A percentile compares a stretch with the other conserved stretches of the same genome.
These are phyloP conservation scores for Drosophila virilis DNA, from an alignment of 1,140 invertebrate species.

Conservation along the genomic window DNA sequence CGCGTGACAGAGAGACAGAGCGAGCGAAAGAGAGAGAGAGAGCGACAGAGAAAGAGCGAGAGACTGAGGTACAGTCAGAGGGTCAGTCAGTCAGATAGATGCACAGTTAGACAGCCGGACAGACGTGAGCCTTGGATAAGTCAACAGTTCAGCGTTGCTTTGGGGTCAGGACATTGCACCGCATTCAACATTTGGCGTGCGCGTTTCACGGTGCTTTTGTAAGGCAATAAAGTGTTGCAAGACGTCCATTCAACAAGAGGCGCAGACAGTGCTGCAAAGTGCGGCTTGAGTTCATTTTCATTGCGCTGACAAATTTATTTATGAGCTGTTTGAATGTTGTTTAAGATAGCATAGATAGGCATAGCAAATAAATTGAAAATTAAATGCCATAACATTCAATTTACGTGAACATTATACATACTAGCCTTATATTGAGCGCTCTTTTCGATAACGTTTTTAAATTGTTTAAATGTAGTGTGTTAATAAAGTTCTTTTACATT, in stretches of 20 bases:
- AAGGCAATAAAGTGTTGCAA: conserved; percentile 46
- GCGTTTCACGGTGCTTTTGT: background rate
- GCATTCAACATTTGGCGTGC: conserved; percentile 34
- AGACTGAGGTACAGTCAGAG: conserved; percentile 1
- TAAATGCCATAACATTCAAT: too few species aligned
- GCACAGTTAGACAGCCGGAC: conserved; percentile 38
- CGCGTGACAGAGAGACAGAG: conserved; percentile 20
- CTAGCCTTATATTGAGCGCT: too few species aligned
- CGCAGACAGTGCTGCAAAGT: background rate
- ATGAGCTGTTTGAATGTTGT: background rate
- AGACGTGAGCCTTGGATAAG: conserved; percentile 35
- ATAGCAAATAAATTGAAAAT: too few species aligned
- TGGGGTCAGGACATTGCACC: conserved; percentile 69
- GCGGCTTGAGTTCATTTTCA: background rate
- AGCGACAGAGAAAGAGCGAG: conserved; percentile 16
- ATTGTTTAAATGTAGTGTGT: too few species aligned
- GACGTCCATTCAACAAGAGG: background rate
- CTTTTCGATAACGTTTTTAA: too few species aligned
- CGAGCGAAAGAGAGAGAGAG: background rate
- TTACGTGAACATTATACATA: too few species aligned
- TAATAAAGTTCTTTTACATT: too few species aligned
- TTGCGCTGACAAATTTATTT: background rate
- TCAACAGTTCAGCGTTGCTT: conserved; percentile 69
- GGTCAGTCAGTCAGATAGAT: conserved; percentile 43
- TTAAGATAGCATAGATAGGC: too few species aligned